Percentiles rank a stretch among this genome's conserved stretches.
Conservation (phyloP, 2,113 vertebrate genomes). For the Dasyornis broadbenti region DNA sequence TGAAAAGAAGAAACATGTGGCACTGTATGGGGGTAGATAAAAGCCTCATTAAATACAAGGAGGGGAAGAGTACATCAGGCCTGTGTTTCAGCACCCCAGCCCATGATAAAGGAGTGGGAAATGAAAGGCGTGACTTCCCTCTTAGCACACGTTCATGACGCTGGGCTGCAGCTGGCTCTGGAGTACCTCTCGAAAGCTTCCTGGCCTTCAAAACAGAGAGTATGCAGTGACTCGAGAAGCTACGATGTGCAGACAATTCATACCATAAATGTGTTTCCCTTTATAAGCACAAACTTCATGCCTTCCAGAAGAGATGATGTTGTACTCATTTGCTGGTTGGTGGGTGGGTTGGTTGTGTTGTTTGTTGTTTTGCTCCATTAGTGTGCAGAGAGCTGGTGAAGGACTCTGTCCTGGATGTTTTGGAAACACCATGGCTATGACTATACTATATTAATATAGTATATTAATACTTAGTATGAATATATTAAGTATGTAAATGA, state of each 20-base stretch:
- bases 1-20: not conserved
- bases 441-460: not conserved
- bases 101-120: not conserved
- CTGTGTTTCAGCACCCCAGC: not conserved
- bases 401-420: not conserved
- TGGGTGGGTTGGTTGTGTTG: not conserved
- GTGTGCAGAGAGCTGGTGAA: not conserved
- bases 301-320: not conserved
- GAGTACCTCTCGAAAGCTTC: not conserved
- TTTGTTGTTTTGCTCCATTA: not conserved
- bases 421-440: not conserved
- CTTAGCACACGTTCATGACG: fast-evolving
- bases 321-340: not conserved
- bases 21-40: not conserved
- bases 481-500: not conserved
- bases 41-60: not conserved
- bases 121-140: not conserved
- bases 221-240: not conserved
- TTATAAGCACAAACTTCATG: not conserved
- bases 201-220: not conserved
- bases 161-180: not conserved
- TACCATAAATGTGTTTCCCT: not conserved
- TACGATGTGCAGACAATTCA: not conserved
- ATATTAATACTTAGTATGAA: not conserved
- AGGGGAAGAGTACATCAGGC: not conserved